A percentile compares a stretch with the other conserved stretches of the same genome.
Evolutionary conservation across 2,888 invertebrate genomes (phyloP).

Genomic region (Tineola bisselliella): DNA sequence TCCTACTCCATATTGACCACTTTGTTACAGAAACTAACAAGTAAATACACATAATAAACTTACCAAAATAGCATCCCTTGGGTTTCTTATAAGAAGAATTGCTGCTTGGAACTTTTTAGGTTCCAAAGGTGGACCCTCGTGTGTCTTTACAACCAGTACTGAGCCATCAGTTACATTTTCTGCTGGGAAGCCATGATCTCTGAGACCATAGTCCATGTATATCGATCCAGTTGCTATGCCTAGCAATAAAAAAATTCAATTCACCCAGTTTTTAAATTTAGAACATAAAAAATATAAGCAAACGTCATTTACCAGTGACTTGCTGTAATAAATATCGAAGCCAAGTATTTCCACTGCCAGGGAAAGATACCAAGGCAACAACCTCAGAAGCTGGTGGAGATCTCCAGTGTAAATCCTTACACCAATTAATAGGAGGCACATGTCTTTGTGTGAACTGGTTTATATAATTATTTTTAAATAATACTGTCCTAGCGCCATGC

Average conservation of each 20-base stretch:
- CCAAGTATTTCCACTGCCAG: slow-evolving; percentile 90
- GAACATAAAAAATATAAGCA: background rate
- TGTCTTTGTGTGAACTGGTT: slow-evolving; percentile 38
- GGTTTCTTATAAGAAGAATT: slow-evolving; percentile 75
- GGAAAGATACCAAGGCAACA: slow-evolving; percentile 79
- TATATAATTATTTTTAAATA: slow-evolving; percentile 35
- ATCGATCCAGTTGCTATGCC: slow-evolving; percentile 82
- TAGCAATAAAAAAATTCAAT: slow-evolving; percentile 31
- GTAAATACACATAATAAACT: background rate
- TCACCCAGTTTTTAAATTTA: background rate
- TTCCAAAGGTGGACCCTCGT: slow-evolving; percentile 75
- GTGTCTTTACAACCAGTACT: slow-evolving; percentile 81
- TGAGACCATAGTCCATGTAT: slow-evolving; percentile 81
- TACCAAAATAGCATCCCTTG: slow-evolving; percentile 74
- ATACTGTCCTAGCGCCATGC: slow-evolving; percentile 31
- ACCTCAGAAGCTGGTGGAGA: slow-evolving; percentile 55
- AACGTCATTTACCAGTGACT: slow-evolving; percentile 69
- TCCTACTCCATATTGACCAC: no score
- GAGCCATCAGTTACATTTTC: slow-evolving; percentile 80
- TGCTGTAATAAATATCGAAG: slow-evolving; percentile 81
- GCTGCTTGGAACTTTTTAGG: slow-evolving; percentile 71
- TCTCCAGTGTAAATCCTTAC: slow-evolving; percentile 53
- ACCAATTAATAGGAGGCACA: slow-evolving; percentile 56
- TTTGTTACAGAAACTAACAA: no score
- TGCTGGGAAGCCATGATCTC: slow-evolving; percentile 82